Evolutionary conservation across 2,888 invertebrate genomes (phyloP), one percentile per base, ranked within the genome.

Genomic region (Tetanocera ferruginea): DNA sequence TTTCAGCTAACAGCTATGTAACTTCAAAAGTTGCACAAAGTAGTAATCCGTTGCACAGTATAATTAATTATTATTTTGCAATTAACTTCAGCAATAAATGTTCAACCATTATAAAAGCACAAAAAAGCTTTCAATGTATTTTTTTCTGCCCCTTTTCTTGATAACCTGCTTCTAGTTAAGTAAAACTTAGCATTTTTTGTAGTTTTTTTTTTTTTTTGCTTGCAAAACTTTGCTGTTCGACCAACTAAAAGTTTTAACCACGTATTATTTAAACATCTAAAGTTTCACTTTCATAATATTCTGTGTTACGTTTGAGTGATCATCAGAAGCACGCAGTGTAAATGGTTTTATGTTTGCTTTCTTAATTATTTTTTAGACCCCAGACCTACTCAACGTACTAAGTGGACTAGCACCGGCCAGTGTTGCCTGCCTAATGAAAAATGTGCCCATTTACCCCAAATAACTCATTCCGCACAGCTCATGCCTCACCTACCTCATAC

Each of bases 291-390:
- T 71, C 70, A 71, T 55, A 55, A 71, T 66, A 37, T 31, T 71
- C 37, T 55, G 34, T 49, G 76, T 76, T 76, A 28, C 70, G 62
- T 49, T 60, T 76, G 76, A 76, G 76, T 76, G 76, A 76, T 69
- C 55, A 70, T 34, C 76, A 43, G 2, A 11, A 43, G 43, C 43
- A 43, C 43, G 51, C 34, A 34, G 64, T n/a, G 37, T 23, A 67
- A 76, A 76, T 76, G 55, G 57, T 76, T 76, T 71, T 34, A 71
- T 28, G 55, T 31, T 71, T n/a, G 67, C 51, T 70, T 70, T 28
- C 69, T 71, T n/a, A 52, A 71, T 52, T 52, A 55, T 55, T 71
- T 55, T 71, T 25, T 19, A n/a, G 17, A 43, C 43, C 43, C 25
- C 25, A 25, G 60, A 60, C 60, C 14, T 60, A 28, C 28, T 8